Conservation (phyloP, 2,113 vertebrate species). For the Myiagra hebetior region DNA sequence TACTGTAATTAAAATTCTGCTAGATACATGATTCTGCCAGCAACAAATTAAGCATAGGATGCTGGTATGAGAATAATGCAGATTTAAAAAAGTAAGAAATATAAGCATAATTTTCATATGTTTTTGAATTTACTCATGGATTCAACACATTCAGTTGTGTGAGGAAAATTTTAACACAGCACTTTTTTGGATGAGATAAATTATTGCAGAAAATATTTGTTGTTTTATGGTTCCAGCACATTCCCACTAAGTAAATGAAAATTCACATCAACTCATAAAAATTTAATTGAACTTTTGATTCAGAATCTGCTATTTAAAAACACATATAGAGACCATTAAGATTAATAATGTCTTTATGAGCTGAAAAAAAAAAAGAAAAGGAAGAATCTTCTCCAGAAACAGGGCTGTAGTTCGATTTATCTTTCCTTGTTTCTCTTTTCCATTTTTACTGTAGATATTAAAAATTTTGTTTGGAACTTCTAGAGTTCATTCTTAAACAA, state of each 20-base stretch:
- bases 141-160: not conserved
- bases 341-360: not conserved
- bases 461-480: not conserved
- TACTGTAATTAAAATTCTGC: not conserved
- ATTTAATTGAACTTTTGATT: not conserved
- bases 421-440: accelerated
- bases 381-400: not conserved
- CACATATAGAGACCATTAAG: not conserved
- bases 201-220: not conserved
- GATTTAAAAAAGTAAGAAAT: not conserved
- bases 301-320: not conserved
- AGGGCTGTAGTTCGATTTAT: not conserved
- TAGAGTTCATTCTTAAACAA: not conserved
- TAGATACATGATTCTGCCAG: not conserved
- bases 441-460: not conserved
- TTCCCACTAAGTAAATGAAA: not conserved
- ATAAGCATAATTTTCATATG: not conserved
- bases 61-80: not conserved
- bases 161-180: not conserved
- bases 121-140: not conserved
- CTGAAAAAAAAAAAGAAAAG: not conserved
- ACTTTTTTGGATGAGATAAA: not conserved
- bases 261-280: not conserved
- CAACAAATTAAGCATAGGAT: not conserved
- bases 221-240: not conserved